phyloP scores from a whole-genome alignment of 2,113 vertebrate species.

The Crocuta crocuta region DNA sequence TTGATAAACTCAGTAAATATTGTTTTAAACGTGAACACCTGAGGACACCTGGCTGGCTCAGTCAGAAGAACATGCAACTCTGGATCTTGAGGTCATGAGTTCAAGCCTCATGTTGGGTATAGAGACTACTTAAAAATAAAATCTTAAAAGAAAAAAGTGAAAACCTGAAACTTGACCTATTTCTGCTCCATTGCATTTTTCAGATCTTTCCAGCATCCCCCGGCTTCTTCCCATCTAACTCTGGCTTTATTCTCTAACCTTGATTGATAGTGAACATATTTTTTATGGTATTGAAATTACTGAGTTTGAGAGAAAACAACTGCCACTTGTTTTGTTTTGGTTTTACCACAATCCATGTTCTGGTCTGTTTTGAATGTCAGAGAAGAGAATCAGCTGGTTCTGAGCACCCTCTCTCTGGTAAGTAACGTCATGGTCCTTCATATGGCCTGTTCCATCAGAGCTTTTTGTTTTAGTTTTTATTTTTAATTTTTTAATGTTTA shows the following conservation, averaged over 20 bases:
- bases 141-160: neutral
- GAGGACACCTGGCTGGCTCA: neutral
- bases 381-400: neutral
- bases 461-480: too few species aligned
- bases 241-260: neutral
- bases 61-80: neutral
- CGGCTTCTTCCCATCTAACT: neutral
- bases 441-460: neutral
- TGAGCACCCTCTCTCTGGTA: neutral
- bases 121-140: neutral
- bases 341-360: neutral
- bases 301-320: neutral
- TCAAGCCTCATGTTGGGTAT: neutral
- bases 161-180: neutral
- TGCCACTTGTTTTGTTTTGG: neutral
- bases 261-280: neutral
- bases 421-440: neutral
- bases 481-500: too few species aligned
- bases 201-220: neutral
- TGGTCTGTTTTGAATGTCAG: neutral
- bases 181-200: neutral
- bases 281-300: neutral
- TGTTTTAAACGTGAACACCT: neutral
- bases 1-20: neutral
- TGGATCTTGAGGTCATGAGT: neutral